Conservation (phyloP, 2,113 vertebrate species). For the Cnemophilus loriae region DNA sequence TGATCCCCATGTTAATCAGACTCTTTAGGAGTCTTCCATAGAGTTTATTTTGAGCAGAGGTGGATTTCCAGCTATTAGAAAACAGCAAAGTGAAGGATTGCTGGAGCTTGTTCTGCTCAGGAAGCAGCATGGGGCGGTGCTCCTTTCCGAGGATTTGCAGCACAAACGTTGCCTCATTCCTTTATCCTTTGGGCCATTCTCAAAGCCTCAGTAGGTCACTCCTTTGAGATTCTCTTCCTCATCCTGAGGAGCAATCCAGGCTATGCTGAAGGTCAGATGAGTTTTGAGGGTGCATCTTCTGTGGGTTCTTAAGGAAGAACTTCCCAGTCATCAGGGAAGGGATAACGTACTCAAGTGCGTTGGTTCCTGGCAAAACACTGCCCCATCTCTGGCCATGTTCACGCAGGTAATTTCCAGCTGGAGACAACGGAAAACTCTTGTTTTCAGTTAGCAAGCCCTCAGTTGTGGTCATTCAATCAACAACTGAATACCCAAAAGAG, state of each 20-base stretch:
- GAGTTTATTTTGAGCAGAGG: neutral
- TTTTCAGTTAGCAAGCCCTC: neutral
- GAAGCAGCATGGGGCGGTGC: neutral
- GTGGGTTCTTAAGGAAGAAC: neutral
- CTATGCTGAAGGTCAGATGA: neutral
- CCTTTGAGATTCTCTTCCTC: neutral
- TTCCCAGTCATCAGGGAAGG: neutral
- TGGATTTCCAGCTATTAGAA: neutral
- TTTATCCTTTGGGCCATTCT: neutral
- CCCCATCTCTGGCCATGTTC: neutral
- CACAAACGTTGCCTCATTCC: neutral
- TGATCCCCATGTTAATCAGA: neutral
- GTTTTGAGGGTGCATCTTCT: neutral
- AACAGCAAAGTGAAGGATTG: neutral
- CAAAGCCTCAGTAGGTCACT: neutral
- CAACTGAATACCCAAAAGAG: neutral
- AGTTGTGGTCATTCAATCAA: neutral
- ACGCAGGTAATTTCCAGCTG: neutral
- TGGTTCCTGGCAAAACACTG: neutral
- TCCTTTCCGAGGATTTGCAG: neutral
- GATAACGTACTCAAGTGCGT: accelerated
- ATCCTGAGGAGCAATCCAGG: neutral
- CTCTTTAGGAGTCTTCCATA: neutral
- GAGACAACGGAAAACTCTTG: neutral
- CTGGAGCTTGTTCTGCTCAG: neutral